These are phyloP conservation scores for Trididemnum clinides DNA, from an alignment of 23 tunicate genomes.

Conservation along the genomic window DNA sequence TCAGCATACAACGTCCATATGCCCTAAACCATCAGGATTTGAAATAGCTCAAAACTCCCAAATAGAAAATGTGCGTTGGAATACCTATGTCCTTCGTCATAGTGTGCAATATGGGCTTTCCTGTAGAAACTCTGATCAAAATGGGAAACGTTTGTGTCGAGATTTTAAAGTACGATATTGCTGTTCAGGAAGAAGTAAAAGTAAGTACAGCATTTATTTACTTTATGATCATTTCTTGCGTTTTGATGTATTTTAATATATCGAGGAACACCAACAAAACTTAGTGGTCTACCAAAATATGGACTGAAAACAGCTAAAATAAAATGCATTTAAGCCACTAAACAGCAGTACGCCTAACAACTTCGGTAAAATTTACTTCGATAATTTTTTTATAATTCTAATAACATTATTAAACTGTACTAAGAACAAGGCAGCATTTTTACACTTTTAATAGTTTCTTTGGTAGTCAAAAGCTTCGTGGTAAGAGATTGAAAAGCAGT, in stretches of 20 bases:
- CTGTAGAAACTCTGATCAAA: conserved; percentile 36
- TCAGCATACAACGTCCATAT: not conserved
- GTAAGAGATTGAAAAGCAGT: too few relatives aligned
- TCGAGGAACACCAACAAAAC: too few relatives aligned
- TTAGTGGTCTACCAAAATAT: too few relatives aligned
- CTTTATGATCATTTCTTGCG: not conserved
- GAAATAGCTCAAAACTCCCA: not conserved
- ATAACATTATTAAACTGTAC: too few relatives aligned
- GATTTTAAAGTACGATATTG: conserved; percentile 83
- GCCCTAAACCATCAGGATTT: conserved; percentile 49
- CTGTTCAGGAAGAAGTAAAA: conserved; percentile 12
- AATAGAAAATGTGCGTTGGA: not conserved
- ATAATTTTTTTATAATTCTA: too few relatives aligned
- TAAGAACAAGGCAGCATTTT: too few relatives aligned
- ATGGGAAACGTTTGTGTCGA: conserved; percentile 3
- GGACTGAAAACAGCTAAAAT: too few relatives aligned
- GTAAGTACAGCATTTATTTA: not conserved
- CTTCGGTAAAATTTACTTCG: too few relatives aligned
- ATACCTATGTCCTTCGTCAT: conserved; percentile 8
- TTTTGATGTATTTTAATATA: not conserved
- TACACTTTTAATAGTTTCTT: too few relatives aligned
- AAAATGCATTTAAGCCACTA: too few relatives aligned
- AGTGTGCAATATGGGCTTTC: conserved; percentile 45
- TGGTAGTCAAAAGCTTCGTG: too few relatives aligned
- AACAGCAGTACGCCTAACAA: too few relatives aligned